These are phyloP conservation scores for Bothrops jararaca DNA, from an alignment of 2,113 vertebrate species.

Conservation along the genomic window DNA sequence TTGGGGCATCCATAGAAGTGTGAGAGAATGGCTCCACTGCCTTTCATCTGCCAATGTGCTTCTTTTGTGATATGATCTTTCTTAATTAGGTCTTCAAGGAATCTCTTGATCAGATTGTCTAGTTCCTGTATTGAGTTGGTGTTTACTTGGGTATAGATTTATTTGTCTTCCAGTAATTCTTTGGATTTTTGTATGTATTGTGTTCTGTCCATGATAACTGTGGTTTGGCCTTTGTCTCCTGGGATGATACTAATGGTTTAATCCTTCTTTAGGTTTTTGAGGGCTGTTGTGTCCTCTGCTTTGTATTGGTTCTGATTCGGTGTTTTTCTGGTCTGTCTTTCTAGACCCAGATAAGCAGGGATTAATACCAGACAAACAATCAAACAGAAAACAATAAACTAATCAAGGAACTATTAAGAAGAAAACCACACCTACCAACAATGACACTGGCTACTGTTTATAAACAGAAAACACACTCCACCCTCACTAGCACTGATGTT, in stretches of 20 bases:
- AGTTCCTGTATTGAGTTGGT: neutral
- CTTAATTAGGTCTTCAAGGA: too few relatives aligned
- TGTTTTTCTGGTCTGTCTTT: neutral
- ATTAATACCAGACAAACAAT: neutral
- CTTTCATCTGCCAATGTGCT: neutral
- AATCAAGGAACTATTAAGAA: neutral
- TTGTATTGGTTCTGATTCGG: neutral
- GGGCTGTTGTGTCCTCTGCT: neutral
- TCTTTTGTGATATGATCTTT: neutral
- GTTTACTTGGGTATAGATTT: neutral
- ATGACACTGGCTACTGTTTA: neutral
- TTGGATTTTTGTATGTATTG: neutral
- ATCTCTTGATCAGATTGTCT: neutral
- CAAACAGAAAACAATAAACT: neutral
- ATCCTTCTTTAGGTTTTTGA: neutral
- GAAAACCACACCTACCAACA: neutral
- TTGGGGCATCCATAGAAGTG: neutral
- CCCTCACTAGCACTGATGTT: neutral
- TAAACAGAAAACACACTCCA: neutral
- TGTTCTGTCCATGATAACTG: neutral
- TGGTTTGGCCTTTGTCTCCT: neutral
- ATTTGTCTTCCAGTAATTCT: neutral
- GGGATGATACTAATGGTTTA: neutral
- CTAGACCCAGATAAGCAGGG: neutral
- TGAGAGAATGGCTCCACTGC: neutral